phyloP scores from a whole-genome alignment of 2,888 invertebrate genomes.

The Heliconius cydno region DNA sequence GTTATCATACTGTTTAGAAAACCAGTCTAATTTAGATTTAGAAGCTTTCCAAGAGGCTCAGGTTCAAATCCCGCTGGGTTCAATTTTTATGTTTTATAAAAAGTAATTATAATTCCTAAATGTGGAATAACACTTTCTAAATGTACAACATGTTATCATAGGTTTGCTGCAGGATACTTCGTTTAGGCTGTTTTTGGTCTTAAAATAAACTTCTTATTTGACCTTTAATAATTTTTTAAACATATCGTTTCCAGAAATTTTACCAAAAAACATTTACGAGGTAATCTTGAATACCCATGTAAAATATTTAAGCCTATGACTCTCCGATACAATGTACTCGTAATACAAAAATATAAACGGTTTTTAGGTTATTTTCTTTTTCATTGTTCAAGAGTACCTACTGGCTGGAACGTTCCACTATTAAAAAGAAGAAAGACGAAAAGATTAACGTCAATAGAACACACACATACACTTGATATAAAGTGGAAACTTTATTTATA shows the following conservation, averaged over 20 bases:
- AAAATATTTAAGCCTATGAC: not conserved
- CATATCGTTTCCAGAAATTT: not conserved
- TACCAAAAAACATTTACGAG: not conserved
- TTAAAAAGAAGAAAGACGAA: not conserved
- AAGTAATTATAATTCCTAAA: too few species aligned
- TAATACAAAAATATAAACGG: not conserved
- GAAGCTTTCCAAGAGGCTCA: too few species aligned
- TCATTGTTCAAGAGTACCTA: not conserved
- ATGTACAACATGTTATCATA: too few species aligned
- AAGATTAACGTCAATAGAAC: slow-evolving; percentile 21
- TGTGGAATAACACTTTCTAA: too few species aligned
- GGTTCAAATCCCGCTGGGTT: too few species aligned
- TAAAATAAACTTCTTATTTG: too few species aligned
- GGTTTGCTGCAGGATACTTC: too few species aligned
- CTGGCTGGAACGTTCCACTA: not conserved
- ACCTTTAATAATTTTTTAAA: too few species aligned
- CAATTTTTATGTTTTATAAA: too few species aligned
- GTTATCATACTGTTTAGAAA: too few species aligned
- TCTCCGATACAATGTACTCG: not conserved
- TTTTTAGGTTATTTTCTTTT: not conserved
- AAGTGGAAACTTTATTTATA: slow-evolving; percentile 35
- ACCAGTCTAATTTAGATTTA: too few species aligned
- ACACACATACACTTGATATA: not conserved
- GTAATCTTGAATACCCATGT: not conserved
- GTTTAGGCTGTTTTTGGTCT: too few species aligned